A percentile compares a stretch with the other conserved stretches of the same genome.
Evolutionary conservation across 2,888 invertebrate species (phyloP).

Genomic region (Drepana falcataria): DNA sequence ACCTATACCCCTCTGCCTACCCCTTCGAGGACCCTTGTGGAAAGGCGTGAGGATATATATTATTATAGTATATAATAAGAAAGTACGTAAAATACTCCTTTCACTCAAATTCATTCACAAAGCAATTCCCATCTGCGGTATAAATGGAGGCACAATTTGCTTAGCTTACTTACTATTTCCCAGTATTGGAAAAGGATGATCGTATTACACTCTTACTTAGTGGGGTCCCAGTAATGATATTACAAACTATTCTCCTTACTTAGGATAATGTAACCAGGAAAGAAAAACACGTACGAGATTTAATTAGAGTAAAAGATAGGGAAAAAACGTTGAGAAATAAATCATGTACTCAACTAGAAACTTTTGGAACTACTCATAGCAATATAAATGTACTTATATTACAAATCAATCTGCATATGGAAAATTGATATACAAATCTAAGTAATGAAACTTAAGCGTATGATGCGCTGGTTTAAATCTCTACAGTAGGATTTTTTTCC

Average conservation of each 20-base stretch:
- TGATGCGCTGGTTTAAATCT: too few species aligned
- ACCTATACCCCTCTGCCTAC: too few species aligned
- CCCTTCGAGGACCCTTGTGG: too few species aligned
- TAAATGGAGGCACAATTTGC: slow-evolving; percentile 32
- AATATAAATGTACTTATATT: too few species aligned
- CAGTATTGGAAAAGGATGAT: slow-evolving; percentile 40
- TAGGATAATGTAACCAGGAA: slow-evolving; percentile 21
- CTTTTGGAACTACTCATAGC: background rate
- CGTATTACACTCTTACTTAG: slow-evolving; percentile 53
- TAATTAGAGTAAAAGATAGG: slow-evolving; percentile 8
- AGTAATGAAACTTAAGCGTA: too few species aligned
- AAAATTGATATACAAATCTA: too few species aligned
- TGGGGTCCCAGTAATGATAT: slow-evolving; percentile 42
- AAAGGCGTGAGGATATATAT: too few species aligned
- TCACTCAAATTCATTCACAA: background rate
- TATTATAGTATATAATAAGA: too few species aligned
- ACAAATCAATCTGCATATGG: too few species aligned
- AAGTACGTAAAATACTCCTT: background rate
- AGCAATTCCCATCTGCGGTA: background rate
- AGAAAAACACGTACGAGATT: background rate
- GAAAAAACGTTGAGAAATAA: slow-evolving; percentile 5
- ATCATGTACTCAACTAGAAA: slow-evolving; percentile 6
- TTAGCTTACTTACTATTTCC: slow-evolving; percentile 37
- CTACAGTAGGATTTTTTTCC: too few species aligned
- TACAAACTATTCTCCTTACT: slow-evolving; percentile 32